Base-by-base conservation (phyloP, 23 tunicate genomes). In the Styela clava region DNA sequence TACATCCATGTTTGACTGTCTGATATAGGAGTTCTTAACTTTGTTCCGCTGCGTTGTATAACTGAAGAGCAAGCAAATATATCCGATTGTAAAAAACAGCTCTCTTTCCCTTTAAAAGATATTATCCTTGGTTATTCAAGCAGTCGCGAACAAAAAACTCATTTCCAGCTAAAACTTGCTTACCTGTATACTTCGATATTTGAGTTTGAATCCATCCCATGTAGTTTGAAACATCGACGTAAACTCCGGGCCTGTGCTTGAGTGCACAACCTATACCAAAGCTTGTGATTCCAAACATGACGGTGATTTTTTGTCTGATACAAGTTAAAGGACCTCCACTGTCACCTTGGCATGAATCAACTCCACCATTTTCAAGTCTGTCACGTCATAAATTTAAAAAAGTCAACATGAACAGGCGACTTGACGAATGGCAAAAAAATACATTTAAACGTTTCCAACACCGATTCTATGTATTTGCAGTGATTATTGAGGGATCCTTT, bases 191-290 rank as follows among this genome's bases (percentile, higher is more conserved):
- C 34, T 71, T 34, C 16, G 27, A 18, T 30, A 71, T 71, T 71
- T 71, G 32, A 18, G 34, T 29, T 76, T 36, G 62, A 16, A 76
- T 76, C 81, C 81, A 76, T 29, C 37, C 2, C 27, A 44, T 52
- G 64, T 76, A 76, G 18, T 44, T 25, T 16, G 2, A 28, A 76
- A 76, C 81, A 18, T 76, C 31, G 23, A 64, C 37, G 31, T 76
- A 76, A 25, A 76, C 67, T 5, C 81, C 81, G 0, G 81, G 81
- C 24, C 71, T 27, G 31, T 67, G 71, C 31, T 67, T 67, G 31
- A 67, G 31, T 16, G 71, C 71, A 24, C 71, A 67, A 16, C 71
- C 71, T 27, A 67, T 67, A 16, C 71, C 71, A 67, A 67, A 67
- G 22, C 71, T 67, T 25, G 71, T 67, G 22, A 67, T 67, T 16